Evolutionary conservation across 1,140 invertebrate genomes (phyloP), one percentile per base, ranked within the genome.

Genomic region (Lutraria rhynchaena): DNA sequence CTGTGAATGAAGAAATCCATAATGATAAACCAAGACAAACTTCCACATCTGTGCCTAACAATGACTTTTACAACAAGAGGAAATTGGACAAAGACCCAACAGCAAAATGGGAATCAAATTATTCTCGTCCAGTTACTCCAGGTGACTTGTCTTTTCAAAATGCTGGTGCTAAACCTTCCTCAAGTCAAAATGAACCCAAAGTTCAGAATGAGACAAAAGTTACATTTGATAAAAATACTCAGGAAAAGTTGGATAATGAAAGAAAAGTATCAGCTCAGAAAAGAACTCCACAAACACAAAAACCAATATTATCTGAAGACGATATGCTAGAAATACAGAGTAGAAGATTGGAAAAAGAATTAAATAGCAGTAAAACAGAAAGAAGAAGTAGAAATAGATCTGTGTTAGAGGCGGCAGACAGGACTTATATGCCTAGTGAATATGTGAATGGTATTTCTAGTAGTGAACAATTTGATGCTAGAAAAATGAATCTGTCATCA

Each of bases 401-500:
- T 0, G 17, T 19, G 1, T 60, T 65, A 3, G 22, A 69, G 17
- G 41, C 33, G 3, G 55, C 55, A 29, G 60, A 67, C 37, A 65
- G 80, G n/a, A 89, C 86, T 27, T 74, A 86, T 35, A 87, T 87
- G 81, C 88, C 88, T 15, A 90, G 87, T 85, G 86, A 89, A 67
- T 89, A 89, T 84, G 82, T 89, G 24, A 61, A 87, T 73, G 65
- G 81, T 11, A 89, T 87, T 81, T 60, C 58, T 19, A 82, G 70
- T 35, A 60, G 60, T 24, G 87, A 88, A 53, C 67, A 86, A 41
- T 89, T 89, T 87, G 88, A 90, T 84, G 87, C 84, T n/a, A 58
- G 87, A 11, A 89, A 87, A 73, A 90, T 90, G 89, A 87, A 82
- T 61, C 61, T 90, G 29, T 85, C 86, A 17, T 86, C 88, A 3